Percentiles rank a stretch among this genome's conserved stretches.
phyloP scores from a whole-genome alignment of 2,797 vertebrate species.

The Lepus oiostolus region DNA sequence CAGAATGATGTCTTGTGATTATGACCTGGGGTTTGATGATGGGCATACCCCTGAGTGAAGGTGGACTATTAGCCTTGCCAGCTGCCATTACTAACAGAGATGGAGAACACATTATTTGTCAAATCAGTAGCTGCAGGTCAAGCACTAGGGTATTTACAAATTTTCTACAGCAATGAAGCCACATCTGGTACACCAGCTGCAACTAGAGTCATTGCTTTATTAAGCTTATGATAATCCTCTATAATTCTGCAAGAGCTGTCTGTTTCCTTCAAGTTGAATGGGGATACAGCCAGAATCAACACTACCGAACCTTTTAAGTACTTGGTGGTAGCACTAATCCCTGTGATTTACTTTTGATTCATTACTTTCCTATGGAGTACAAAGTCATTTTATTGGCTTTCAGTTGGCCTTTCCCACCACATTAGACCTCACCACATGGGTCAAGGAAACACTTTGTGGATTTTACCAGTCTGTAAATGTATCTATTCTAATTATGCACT shows the following conservation, averaged over 20 bases:
- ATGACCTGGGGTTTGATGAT: background rate
- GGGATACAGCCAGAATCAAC: background rate
- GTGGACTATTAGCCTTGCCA: background rate
- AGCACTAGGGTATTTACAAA: background rate
- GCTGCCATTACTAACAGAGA: background rate
- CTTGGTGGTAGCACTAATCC: background rate
- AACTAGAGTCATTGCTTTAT: background rate
- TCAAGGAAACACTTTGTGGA: background rate
- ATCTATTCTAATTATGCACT: background rate
- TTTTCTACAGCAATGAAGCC: conserved; percentile 22
- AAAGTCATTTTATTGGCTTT: background rate
- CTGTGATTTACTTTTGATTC: background rate
- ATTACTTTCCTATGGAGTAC: background rate
- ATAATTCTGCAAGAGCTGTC: background rate
- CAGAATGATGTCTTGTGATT: background rate
- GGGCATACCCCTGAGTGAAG: background rate
- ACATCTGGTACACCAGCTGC: background rate
- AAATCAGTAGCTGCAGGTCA: background rate
- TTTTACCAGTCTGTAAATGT: background rate
- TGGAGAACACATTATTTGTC: background rate
- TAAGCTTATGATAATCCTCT: background rate
- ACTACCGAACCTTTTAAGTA: background rate
- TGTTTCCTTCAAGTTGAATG: background rate
- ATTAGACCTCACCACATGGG: background rate
- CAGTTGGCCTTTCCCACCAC: background rate